Percentiles rank a stretch among this genome's conserved stretches.
These are phyloP conservation scores for Genyomyrus donnyi DNA, from an alignment of 2,113 vertebrate genomes.

Conservation along the genomic window DNA sequence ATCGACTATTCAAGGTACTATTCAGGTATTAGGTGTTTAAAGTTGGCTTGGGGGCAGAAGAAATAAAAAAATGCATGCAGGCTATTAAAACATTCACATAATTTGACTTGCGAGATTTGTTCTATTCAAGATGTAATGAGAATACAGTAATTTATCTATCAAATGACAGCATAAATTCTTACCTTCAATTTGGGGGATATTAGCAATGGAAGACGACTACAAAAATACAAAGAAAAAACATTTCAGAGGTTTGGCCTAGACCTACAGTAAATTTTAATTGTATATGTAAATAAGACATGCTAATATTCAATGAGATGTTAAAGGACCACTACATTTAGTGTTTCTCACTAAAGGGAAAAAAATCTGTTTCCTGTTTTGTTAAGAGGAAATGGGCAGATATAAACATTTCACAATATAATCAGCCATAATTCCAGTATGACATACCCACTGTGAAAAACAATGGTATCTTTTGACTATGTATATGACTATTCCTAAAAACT, in stretches of 20 bases:
- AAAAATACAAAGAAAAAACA: slow-evolving; percentile 36
- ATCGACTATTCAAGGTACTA: background rate
- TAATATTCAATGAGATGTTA: background rate
- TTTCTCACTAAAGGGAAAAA: background rate
- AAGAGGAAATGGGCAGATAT: background rate
- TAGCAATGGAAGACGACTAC: slow-evolving; percentile 59
- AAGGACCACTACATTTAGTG: background rate
- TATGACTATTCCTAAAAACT: background rate
- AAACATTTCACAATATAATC: background rate
- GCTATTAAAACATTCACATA: background rate
- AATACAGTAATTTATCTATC: background rate
- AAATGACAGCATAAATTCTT: slow-evolving; percentile 28
- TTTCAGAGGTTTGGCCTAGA: slow-evolving; percentile 7
- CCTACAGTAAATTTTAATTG: background rate
- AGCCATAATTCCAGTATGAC: background rate
- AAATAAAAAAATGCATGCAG: background rate
- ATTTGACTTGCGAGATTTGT: background rate
- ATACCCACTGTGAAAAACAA: background rate
- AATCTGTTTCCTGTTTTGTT: background rate
- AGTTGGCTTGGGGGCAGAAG: background rate
- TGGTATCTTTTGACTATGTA: background rate
- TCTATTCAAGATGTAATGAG: background rate
- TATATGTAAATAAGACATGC: background rate
- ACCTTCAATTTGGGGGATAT: slow-evolving; percentile 75
- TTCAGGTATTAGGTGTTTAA: background rate